phyloP scores from a whole-genome alignment of 2,113 vertebrate genomes.

The Epinephelus cyanopodus region DNA sequence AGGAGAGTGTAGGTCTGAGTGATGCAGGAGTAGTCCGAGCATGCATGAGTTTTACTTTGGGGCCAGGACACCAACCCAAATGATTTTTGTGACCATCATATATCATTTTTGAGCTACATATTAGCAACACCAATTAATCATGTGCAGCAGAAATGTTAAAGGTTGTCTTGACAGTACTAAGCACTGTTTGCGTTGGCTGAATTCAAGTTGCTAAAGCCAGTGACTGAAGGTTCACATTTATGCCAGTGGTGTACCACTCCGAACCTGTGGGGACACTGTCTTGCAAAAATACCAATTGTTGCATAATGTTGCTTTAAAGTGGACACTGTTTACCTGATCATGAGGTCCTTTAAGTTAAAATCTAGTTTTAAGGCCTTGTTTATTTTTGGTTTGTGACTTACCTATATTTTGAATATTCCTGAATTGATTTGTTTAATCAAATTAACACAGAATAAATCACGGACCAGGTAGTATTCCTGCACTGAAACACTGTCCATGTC shows the following conservation, averaged over 20 bases:
- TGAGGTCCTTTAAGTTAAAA: background rate
- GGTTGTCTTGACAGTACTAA: background rate
- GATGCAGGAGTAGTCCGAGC: background rate
- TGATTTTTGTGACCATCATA: background rate
- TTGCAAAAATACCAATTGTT: too few relatives aligned
- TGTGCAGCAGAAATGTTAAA: background rate
- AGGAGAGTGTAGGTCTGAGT: slow-evolving; percentile 4
- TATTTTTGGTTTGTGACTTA: background rate
- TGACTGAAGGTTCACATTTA: too few relatives aligned
- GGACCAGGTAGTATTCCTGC: background rate
- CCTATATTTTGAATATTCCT: background rate
- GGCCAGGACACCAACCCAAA: background rate
- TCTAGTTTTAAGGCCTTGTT: background rate
- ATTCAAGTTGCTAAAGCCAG: too few relatives aligned
- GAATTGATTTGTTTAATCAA: background rate
- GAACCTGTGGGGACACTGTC: too few relatives aligned
- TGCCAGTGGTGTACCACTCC: too few relatives aligned
- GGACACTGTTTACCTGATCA: background rate
- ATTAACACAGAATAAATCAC: background rate
- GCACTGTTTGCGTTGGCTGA: too few relatives aligned
- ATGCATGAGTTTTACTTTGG: background rate
- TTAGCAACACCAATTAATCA: background rate
- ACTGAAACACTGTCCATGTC: background rate
- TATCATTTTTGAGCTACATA: background rate
- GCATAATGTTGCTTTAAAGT: background rate